Evolutionary conservation across 2,888 invertebrate species (phyloP), one percentile per base, ranked within the genome.

Genomic region (Bursaphelenchus okinawaensis): DNA sequence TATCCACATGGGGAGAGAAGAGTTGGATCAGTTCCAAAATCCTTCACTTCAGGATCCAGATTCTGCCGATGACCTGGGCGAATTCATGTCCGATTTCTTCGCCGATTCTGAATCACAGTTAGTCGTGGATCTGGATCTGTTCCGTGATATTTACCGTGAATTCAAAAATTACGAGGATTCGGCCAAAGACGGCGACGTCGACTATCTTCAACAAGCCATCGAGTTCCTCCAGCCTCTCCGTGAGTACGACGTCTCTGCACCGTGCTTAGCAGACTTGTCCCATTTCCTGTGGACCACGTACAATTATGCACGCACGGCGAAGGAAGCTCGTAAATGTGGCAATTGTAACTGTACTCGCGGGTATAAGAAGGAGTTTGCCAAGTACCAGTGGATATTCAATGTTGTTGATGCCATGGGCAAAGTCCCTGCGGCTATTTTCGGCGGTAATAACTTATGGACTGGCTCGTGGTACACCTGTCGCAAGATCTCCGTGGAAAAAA

Each of bases 391-490:
- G 81, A 80, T 81, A 29, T 80, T 80, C 65, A 75, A 79, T 64
- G 79, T 82, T 4, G 69, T 82, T 62, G 82, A 82, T 67, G 72
- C 82, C 8, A 74, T 78, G 67, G 82, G 82, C 22, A 82, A 80
- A 67, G 70, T 81, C 3, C 82, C 83, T 0, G 73, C 83, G 6
- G 83, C 83, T 4, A 71, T 83, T n/a, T 68, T 80, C 40, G 76
- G 83, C 29, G 83, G 83, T 1, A 83, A 83, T 62, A 77, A 83
- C 56, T 68, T 82, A 55, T 83, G 82, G 76, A 75, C 82, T 7
- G 83, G 83, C 22, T 81, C 80, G 16, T 82, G 80, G 81, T 67
- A 66, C 28, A 79, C 79, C 1, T 81, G 81, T 51, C 61, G 81
- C 3, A 81, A 81, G 67, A 74, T 81, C 56, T 67, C 75, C n/a